phyloP scores from a whole-genome alignment of 2,797 vertebrate genomes.

The Squalus acanthias region DNA sequence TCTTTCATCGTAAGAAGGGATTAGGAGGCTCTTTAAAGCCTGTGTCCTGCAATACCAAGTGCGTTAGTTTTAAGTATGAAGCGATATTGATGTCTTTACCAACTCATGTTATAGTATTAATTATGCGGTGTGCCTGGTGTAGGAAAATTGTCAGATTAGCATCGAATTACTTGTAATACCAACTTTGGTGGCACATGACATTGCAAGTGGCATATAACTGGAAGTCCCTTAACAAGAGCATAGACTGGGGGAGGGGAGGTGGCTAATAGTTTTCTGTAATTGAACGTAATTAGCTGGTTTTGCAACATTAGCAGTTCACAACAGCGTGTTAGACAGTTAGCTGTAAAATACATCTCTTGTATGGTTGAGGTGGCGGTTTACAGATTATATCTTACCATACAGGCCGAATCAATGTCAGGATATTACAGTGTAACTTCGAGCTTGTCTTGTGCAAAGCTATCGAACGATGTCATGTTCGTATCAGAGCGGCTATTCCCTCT shows the following conservation, averaged over 20 bases:
- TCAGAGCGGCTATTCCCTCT: constrained; percentile 44
- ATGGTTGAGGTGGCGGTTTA: background rate
- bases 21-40: background rate
- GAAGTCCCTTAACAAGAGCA: background rate
- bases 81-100: background rate
- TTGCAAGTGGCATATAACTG: background rate
- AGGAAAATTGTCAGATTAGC: background rate
- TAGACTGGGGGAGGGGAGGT: background rate
- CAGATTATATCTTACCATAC: background rate
- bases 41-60: background rate
- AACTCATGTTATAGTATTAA: background rate
- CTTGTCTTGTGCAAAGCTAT: too few relatives aligned
- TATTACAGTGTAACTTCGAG: background rate
- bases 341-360: background rate
- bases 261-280: background rate
- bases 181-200: background rate
- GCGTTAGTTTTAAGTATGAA: background rate
- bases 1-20: background rate
- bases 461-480: background rate
- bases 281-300: background rate
- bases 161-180: background rate
- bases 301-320: background rate
- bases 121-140: background rate
- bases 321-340: background rate
- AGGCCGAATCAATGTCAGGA: background rate